Base-by-base conservation (phyloP, 1,140 invertebrate genomes). In the Melipona quadrifasciata region DNA sequence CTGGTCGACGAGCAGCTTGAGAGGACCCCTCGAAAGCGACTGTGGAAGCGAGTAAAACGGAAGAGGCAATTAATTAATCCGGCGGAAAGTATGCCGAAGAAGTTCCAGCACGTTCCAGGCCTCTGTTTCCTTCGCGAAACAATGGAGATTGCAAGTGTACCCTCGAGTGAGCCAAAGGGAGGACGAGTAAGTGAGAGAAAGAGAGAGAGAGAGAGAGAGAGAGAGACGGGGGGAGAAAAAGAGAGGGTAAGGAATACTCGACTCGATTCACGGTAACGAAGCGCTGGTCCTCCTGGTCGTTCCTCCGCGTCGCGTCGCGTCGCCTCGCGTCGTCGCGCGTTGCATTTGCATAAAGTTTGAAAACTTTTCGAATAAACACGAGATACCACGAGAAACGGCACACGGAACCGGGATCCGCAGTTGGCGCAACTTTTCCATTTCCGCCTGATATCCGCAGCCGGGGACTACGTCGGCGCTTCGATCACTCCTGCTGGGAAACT, bases 361-460 rank as follows among this genome's bases (percentile, higher is more conserved):
- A 80, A 89, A 89, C 83, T 89, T 89, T 84, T 84, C 87, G 86
- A 89, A 89, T 89, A 89, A 89, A 89, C 87, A 89, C 88, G 87
- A 70, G 82, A 89, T 79, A 87, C 71, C 74, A 51, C 6, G 39
- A 47, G 51, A 58, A 75, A 31, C 53, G 55, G 53, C 47, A 19
- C n/a, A 58, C 74, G 27, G 39, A 57, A 74, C 31, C 77, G 67
- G 65, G 71, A 57, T 53, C 47, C 6, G 39, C 81, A 86, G 85
- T 89, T 87, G 78, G 84, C 75, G 78, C 77, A 89, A 89, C 88
- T 89, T 89, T 89, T 89, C 87, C 80, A 88, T 88, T 88, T 86
- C 88, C 84, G 86, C 17, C 31, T 58, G 51, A 61, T 58, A 47
- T 47, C 39, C 39, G 39, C 0, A 31, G 31, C 31, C 31, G 31